Base-by-base conservation (phyloP, 2,888 invertebrate genomes). In the Euproctis similis region DNA sequence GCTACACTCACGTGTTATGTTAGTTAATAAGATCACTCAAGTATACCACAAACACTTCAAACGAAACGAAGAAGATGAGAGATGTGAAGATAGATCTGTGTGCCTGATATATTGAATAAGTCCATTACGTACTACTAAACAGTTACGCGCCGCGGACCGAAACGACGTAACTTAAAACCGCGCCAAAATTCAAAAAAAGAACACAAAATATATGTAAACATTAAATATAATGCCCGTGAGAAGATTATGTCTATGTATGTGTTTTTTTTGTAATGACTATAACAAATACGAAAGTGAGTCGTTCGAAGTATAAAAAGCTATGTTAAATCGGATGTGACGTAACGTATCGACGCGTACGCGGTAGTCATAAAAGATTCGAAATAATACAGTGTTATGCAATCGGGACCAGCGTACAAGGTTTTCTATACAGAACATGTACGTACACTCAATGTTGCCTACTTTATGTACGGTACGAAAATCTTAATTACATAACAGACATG, bases 381-480 rank as follows among this genome's bases (percentile, higher is more conserved):
- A 53, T 61, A 51, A 61, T 59, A 10, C 42, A 35, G 41, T 44
- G 52, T 68, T 65, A 62, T 51, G 58, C 45, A 68, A 70, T 45
- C 37, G 33, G 42, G 39, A 31, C 39, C 35, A 31, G 36, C 37
- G 42, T 33, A 42, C 34, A 48, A 39, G 38, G 44, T 50, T 58
- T 60, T 60, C n/a, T n/a, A n/a, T n/a, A n/a, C n/a, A n/a, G n/a
- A n/a, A n/a, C n/a, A n/a, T n/a, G n/a, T n/a, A n/a, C n/a, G n/a
- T n/a, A n/a, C n/a, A n/a, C n/a, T n/a, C n/a, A n/a, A n/a, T n/a
- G n/a, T n/a, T n/a, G n/a, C n/a, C n/a, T n/a, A n/a, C n/a, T n/a
- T n/a, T n/a, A n/a, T n/a, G n/a, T n/a, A n/a, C n/a, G n/a, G n/a
- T n/a, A n/a, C n/a, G n/a, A n/a, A n/a, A n/a, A n/a, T n/a, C n/a